These are phyloP conservation scores for Phorcus lineatus DNA, from an alignment of 2,888 invertebrate species.

Conservation along the genomic window DNA sequence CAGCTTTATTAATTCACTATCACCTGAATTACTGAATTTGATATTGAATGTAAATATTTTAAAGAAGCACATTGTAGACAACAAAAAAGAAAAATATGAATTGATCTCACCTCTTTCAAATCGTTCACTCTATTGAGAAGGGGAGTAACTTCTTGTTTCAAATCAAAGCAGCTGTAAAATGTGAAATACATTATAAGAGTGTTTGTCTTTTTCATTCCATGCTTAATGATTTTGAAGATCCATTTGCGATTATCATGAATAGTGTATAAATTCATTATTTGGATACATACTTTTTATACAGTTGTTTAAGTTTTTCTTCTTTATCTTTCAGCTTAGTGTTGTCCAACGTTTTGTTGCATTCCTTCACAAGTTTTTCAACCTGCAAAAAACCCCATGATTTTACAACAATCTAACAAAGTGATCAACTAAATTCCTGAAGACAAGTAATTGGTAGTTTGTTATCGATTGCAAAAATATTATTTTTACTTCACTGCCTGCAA, in stretches of 20 bases:
- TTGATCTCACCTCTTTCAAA: slow-evolving; percentile 46
- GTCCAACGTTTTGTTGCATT: slow-evolving; percentile 58
- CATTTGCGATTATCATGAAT: no score
- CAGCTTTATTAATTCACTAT: no score
- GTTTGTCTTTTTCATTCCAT: background rate
- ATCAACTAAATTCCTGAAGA: no score
- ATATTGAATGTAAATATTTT: no score
- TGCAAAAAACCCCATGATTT: slow-evolving; percentile 38
- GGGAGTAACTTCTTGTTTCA: slow-evolving; percentile 42
- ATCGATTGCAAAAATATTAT: no score
- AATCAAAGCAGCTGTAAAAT: slow-evolving; percentile 47
- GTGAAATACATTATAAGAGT: background rate
- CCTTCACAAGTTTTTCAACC: slow-evolving; percentile 64
- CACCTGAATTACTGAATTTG: no score
- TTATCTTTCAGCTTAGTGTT: slow-evolving; percentile 62
- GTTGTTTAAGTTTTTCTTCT: slow-evolving; percentile 60
- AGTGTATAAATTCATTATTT: no score
- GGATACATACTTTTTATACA: slow-evolving; percentile 58
- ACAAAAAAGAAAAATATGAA: background rate
- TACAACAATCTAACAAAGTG: no score
- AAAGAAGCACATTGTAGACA: background rate
- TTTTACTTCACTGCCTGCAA: no score
- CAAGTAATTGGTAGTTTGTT: no score
- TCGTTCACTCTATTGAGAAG: slow-evolving; percentile 36
- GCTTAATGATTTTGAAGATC: background rate